These are phyloP conservation scores for Hiodon alosoides DNA, from an alignment of 2,113 vertebrate genomes.

Conservation along the genomic window DNA sequence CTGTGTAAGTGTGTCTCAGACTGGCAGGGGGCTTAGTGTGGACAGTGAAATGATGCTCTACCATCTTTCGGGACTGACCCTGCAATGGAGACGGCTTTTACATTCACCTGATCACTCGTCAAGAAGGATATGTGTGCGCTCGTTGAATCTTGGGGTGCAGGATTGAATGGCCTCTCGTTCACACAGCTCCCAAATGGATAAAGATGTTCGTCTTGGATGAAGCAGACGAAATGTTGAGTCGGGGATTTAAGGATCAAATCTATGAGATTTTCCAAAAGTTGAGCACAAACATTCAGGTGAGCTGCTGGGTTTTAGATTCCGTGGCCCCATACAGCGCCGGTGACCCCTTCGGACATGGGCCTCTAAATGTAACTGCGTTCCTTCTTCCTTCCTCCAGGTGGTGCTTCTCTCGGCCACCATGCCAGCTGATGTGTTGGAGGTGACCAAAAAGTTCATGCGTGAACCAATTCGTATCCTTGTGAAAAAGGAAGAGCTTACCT, in stretches of 20 bases:
- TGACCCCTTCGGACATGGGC: too few relatives aligned
- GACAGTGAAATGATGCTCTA: constrained; percentile 64
- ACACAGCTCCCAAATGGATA: constrained; percentile 85
- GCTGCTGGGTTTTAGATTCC: background rate
- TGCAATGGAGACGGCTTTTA: constrained; percentile 47
- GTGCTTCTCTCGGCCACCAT: constrained; percentile 95
- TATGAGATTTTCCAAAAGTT: constrained; percentile 98
- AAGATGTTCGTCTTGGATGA: constrained; percentile 99
- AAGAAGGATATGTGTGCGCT: background rate
- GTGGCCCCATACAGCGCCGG: background rate
- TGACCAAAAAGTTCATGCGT: constrained; percentile 98
- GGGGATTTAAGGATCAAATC: constrained; percentile 99
- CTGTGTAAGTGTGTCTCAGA: constrained; percentile 67
- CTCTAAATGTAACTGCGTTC: background rate
- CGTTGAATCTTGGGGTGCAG: background rate
- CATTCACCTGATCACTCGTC: constrained; percentile 54
- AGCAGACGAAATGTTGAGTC: constrained; percentile 98
- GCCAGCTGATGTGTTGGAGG: constrained; percentile 96
- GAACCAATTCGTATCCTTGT: constrained; percentile 94
- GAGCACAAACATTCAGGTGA: constrained; percentile 94
- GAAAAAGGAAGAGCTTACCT: constrained; percentile 96
- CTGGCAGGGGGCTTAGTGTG: constrained; percentile 38
- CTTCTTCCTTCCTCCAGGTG: constrained; percentile 63
- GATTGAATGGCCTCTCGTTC: background rate
- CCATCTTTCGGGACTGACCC: constrained; percentile 74